Evolutionary conservation across 2,888 invertebrate genomes (phyloP).

Genomic region (Caenorhabditis virilis): DNA sequence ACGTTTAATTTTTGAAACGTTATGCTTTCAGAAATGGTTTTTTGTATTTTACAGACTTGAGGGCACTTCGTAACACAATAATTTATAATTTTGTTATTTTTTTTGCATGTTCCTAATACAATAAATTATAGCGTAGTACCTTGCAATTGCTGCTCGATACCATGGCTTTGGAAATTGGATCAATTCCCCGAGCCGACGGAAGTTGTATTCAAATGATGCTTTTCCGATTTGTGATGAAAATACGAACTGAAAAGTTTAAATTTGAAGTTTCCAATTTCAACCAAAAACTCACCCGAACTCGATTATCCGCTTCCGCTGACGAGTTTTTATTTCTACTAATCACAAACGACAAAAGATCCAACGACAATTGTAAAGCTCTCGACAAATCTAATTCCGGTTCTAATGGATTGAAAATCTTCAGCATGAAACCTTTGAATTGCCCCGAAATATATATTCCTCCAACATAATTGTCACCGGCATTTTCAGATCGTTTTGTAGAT

Average conservation of each 20-base stretch:
- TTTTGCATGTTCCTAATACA: neutral
- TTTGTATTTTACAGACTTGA: too few species aligned
- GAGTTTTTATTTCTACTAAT: slow-evolving; percentile 62
- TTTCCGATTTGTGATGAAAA: slow-evolving; percentile 58
- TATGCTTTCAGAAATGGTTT: too few species aligned
- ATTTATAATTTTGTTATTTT: neutral
- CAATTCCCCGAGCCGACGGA: slow-evolving; percentile 93
- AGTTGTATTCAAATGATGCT: slow-evolving; percentile 90
- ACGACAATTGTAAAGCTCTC: slow-evolving; percentile 57
- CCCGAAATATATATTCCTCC: slow-evolving; percentile 84
- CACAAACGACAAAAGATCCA: slow-evolving; percentile 60
- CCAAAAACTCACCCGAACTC: slow-evolving; percentile 46
- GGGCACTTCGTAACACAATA: neutral
- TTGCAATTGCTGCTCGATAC: slow-evolving; percentile 78
- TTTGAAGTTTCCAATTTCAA: neutral
- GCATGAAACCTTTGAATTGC: slow-evolving; percentile 92
- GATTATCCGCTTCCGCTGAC: slow-evolving; percentile 52
- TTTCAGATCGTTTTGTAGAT: slow-evolving; percentile 75
- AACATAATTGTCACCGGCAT: slow-evolving; percentile 40
- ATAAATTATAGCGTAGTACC: too few species aligned
- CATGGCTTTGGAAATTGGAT: slow-evolving; percentile 97
- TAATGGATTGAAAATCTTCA: slow-evolving; percentile 92
- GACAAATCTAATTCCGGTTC: slow-evolving; percentile 22
- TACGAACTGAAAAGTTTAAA: slow-evolving; percentile 31
- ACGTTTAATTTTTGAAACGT: too few species aligned